Conservation (phyloP, 2,113 vertebrate genomes). For the Fulica atra region DNA sequence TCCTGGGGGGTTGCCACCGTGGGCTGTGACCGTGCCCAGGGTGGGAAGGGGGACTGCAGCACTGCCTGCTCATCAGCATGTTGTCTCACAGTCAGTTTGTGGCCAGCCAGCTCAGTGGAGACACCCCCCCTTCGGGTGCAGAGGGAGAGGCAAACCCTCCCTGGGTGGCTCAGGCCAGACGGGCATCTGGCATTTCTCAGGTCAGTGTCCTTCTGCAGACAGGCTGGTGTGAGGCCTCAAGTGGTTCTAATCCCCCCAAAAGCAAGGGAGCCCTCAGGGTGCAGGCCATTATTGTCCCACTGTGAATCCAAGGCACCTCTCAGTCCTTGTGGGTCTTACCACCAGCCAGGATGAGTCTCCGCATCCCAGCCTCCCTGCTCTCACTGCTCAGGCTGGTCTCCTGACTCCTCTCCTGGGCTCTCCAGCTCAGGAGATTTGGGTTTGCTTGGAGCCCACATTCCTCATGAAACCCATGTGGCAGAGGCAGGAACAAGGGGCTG, state of each 20-base stretch:
- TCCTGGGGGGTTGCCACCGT: not conserved
- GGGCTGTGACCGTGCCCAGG: not conserved
- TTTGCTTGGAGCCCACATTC: not conserved
- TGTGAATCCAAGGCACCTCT: not conserved
- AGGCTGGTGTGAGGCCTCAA: not conserved
- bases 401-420: not conserved
- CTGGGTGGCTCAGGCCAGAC: not conserved
- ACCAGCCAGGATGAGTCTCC: not conserved
- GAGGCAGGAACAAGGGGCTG: not conserved
- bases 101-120: not conserved
- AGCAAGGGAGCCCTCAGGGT: not conserved
- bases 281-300: not conserved
- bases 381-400: not conserved
- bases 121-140: no score
- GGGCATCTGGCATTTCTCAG: not conserved
- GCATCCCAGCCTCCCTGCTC: not conserved
- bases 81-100: not conserved
- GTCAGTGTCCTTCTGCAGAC: not conserved
- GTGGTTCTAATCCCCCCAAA: not conserved
- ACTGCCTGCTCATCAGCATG: not conserved
- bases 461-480: not conserved
- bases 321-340: not conserved
- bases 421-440: not conserved
- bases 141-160: not conserved
- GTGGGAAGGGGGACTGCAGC: not conserved